Percentiles rank a stretch among this genome's conserved stretches.
Evolutionary conservation across 2,113 vertebrate species (phyloP).

Genomic region (Petrocephalus microphthalmus): DNA sequence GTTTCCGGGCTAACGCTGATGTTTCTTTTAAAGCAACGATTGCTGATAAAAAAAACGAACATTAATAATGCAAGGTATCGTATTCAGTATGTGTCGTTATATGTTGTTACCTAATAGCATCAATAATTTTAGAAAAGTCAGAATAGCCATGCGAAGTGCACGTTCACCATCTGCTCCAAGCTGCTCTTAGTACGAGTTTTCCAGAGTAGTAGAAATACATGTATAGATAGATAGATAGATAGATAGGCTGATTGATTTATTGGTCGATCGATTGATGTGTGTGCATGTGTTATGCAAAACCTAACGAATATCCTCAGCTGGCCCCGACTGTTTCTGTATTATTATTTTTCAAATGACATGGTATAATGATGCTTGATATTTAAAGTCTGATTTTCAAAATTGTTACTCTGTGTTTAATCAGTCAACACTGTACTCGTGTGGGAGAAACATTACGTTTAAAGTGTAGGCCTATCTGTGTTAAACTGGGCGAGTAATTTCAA

Average conservation of each 20-base stretch:
- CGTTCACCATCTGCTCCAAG: too few species aligned
- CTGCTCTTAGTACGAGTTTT: too few species aligned
- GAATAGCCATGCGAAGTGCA: too few species aligned
- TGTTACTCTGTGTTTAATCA: not conserved
- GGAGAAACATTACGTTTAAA: not conserved
- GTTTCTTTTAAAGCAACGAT: not conserved
- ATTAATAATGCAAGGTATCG: not conserved
- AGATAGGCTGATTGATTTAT: not conserved
- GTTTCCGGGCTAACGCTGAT: not conserved
- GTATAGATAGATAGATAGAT: not conserved
- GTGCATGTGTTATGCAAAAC: not conserved
- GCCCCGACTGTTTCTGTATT: not conserved
- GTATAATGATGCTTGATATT: not conserved
- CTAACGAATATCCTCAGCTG: not conserved
- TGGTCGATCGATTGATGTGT: not conserved
- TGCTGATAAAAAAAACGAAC: not conserved
- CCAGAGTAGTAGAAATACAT: too few species aligned
- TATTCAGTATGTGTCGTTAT: not conserved
- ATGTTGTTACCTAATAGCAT: not conserved
- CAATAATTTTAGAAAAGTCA: too few species aligned
- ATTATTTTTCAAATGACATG: not conserved
- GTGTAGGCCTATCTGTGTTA: not conserved
- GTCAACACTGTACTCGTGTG: not conserved
- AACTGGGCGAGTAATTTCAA: not conserved
- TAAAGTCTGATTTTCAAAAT: not conserved